Base-by-base conservation (phyloP, 1,140 invertebrate genomes). In the Musca domestica region DNA sequence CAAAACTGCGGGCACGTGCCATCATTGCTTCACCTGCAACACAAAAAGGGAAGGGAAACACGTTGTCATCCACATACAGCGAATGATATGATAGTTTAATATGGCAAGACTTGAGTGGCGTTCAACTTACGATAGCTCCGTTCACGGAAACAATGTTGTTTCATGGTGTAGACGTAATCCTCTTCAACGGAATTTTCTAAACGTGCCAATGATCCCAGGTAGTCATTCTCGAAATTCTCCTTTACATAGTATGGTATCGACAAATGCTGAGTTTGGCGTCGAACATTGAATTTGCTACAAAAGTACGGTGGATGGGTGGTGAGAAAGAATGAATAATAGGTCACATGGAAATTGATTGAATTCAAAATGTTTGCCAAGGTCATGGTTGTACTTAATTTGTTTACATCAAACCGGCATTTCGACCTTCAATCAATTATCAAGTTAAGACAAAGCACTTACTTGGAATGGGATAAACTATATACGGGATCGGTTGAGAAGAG, bases 191-290 rank as follows among this genome's bases (percentile, higher is more conserved):
- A 90, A 76, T 90, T 86, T 82, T 99, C 96, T 56, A 99, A 84
- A 73, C 94, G 85, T 66, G 88, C 84, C 72, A 98, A 83, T 74
- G 91, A 95, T 17, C 93, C 93, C 81, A 94, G 91, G 84, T 95
- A 97, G 75, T 98, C 94, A 0, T 25, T 54, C 9, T 52, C 15
- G 86, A 98, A 98, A 81, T 95, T 95, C 69, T 95, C 92, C 82
- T 96, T 96, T 27, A 99, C 95, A 83, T 90, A 99, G 83, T 98
- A 99, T 9, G 93, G 89, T 51, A 99, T 64, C n/a, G 88, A 86
- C 27, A 94, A 81, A 74, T 91, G 88, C 71, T 85, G 81, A 23
- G 93, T 94, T 70, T 85, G 86, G 80, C 90, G 85, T 71, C 86
- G 83, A 67, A 92, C 83, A 25, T 88, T 84, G 83, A 94, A 95